Conservation (phyloP, 2,797 vertebrate species). For the Sebastes itinus region DNA sequence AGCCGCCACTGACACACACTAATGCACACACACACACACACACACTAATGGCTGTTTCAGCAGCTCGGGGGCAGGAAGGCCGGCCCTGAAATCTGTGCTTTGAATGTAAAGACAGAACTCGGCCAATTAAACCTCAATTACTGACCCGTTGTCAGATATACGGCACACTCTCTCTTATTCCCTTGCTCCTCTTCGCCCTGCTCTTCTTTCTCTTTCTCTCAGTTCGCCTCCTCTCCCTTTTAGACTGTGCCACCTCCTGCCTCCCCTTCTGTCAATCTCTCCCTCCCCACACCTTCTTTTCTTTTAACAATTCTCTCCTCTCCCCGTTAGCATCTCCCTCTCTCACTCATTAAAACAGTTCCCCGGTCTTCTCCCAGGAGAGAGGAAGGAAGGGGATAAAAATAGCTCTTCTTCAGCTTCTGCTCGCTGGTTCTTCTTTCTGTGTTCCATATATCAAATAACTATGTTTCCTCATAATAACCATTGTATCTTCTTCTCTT, state of each 20-base stretch:
- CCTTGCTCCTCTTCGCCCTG: not conserved
- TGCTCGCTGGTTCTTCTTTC: conserved; percentile 34
- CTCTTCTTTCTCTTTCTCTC: not conserved
- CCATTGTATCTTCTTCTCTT: conserved; percentile 12
- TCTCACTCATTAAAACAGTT: conserved; percentile 76
- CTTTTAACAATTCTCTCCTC: conserved; percentile 53
- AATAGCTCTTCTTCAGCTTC: conserved; percentile 71
- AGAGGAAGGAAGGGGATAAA: conserved; percentile 66
- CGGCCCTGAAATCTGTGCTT: conserved; percentile 3
- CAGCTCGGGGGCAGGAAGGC: conserved; percentile 24
- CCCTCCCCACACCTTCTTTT: conserved; percentile 24
- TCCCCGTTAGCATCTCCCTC: conserved; percentile 44
- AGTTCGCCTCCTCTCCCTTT: not conserved
- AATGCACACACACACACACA: not conserved
- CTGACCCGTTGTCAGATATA: conserved; percentile 24
- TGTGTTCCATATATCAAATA: conserved; percentile 71
- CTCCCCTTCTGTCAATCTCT: conserved; percentile 23
- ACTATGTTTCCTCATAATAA: conserved; percentile 57
- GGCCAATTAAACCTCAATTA: conserved; percentile 59
- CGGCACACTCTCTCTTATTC: not conserved
- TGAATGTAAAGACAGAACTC: conserved; percentile 56
- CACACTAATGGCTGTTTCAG: conserved; percentile 29
- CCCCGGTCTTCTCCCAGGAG: conserved; percentile 65
- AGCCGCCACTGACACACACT: not conserved
- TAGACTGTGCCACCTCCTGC: conserved; percentile 1